Conservation (phyloP, 2,113 vertebrate genomes). For the Sus scrofa region DNA sequence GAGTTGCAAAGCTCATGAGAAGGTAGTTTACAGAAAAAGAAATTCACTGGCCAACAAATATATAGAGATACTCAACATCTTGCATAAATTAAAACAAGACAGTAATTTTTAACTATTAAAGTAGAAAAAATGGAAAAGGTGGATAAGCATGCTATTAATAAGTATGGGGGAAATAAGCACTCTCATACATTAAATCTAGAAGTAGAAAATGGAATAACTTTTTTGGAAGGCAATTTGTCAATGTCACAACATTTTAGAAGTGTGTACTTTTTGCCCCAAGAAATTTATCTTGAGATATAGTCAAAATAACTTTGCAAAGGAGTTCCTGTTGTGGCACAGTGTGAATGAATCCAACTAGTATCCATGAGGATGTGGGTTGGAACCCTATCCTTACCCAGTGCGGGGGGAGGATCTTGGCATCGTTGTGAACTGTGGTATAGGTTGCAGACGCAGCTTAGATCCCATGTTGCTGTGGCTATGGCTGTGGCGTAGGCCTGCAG, state of each 20-base stretch:
- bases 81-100: constrained; percentile 4
- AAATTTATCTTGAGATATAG: not conserved
- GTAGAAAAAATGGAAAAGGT: not conserved
- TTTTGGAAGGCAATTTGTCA: constrained; percentile 8
- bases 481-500: too few species aligned
- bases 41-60: not conserved
- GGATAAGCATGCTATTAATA: not conserved
- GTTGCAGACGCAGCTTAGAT: too few species aligned
- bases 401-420: too few species aligned
- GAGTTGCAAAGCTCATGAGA: not conserved
- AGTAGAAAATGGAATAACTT: not conserved
- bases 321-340: too few species aligned
- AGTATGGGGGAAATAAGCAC: not conserved
- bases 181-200: not conserved
- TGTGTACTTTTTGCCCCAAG: not conserved
- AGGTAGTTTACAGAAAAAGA: not conserved
- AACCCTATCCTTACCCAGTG: too few species aligned
- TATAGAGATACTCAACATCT: not conserved
- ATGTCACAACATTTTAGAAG: not conserved
- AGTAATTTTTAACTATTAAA: constrained; percentile 21
- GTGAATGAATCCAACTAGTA: too few species aligned
- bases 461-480: too few species aligned
- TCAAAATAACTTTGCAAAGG: not conserved
- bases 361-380: too few species aligned
- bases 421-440: too few species aligned